These are phyloP conservation scores for Acrobeloides nanus DNA, from an alignment of 2,888 invertebrate species.

Conservation along the genomic window DNA sequence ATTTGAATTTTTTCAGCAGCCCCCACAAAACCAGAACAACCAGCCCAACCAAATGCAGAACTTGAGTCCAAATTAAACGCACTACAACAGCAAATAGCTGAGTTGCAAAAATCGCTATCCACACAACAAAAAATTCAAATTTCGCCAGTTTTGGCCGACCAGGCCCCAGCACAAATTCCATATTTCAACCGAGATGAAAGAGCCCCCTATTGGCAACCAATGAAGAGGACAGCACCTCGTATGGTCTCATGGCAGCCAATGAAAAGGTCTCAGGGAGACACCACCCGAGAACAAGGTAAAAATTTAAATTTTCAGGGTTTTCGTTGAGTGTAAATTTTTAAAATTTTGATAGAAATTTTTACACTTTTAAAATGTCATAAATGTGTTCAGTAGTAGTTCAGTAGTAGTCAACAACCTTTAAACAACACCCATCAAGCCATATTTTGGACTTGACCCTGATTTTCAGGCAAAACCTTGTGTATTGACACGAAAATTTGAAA, in stretches of 20 bases:
- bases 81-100: slow-evolving; percentile 15
- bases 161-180: not conserved
- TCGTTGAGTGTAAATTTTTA: slow-evolving; percentile 1
- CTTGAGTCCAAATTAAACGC: slow-evolving; percentile 13
- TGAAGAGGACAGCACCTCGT: slow-evolving; percentile 34
- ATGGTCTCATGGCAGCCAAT: slow-evolving; percentile 52
- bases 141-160: not conserved
- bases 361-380: not conserved
- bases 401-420: too few relatives aligned
- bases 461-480: too few relatives aligned
- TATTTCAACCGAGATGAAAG: not conserved
- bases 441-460: too few relatives aligned
- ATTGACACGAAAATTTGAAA: too few relatives aligned
- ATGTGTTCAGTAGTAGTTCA: slow-evolving; percentile 4
- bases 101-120: not conserved
- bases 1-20: too few relatives aligned
- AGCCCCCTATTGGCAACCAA: slow-evolving; percentile 21
- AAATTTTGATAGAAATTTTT: not conserved
- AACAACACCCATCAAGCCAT: too few relatives aligned
- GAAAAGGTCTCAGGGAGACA: slow-evolving; percentile 30
- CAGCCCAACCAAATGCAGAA: slow-evolving; percentile 4
- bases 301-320: slow-evolving; percentile 4
- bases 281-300: slow-evolving; percentile 33
- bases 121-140: slow-evolving; percentile 3
- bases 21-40: too few relatives aligned